Evolutionary conservation across 2,797 vertebrate species (phyloP).

Genomic region (Philypnodon macrostomus): DNA sequence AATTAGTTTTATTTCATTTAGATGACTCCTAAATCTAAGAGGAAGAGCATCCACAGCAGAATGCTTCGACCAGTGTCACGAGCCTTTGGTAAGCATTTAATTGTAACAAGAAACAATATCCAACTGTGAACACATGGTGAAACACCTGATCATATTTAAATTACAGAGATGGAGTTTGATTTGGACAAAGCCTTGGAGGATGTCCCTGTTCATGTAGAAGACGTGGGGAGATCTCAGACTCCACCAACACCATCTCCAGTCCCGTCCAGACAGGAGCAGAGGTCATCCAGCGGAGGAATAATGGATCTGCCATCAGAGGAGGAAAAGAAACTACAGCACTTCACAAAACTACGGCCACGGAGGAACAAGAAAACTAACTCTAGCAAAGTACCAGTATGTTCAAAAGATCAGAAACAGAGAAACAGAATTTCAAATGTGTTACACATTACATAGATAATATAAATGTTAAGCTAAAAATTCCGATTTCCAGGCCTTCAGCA

Average conservation of each 20-base stretch:
- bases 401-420: not conserved
- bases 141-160: not conserved
- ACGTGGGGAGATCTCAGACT: slow-evolving; percentile 68
- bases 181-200: slow-evolving; percentile 95
- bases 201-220: slow-evolving; percentile 89
- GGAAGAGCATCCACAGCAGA: slow-evolving; percentile 97
- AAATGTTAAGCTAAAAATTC: not conserved
- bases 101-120: not conserved
- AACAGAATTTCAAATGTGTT: not conserved
- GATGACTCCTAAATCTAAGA: slow-evolving; percentile 98
- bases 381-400: slow-evolving; percentile 88
- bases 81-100: slow-evolving; percentile 82
- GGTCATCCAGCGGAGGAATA: slow-evolving; percentile 78
- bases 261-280: slow-evolving; percentile 76
- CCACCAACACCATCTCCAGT: slow-evolving; percentile 58
- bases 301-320: slow-evolving; percentile 92
- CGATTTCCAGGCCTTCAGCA: slow-evolving; percentile 74
- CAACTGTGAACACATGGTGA: not conserved
- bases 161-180: slow-evolving; percentile 96
- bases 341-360: slow-evolving; percentile 91
- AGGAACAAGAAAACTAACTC: slow-evolving; percentile 91
- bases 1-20: slow-evolving; percentile 45
- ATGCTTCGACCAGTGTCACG: slow-evolving; percentile 97
- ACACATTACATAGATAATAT: not conserved
- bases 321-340: slow-evolving; percentile 92